phyloP scores from a whole-genome alignment of 1,140 invertebrate genomes.

The Gonioctena quinquepunctata region DNA sequence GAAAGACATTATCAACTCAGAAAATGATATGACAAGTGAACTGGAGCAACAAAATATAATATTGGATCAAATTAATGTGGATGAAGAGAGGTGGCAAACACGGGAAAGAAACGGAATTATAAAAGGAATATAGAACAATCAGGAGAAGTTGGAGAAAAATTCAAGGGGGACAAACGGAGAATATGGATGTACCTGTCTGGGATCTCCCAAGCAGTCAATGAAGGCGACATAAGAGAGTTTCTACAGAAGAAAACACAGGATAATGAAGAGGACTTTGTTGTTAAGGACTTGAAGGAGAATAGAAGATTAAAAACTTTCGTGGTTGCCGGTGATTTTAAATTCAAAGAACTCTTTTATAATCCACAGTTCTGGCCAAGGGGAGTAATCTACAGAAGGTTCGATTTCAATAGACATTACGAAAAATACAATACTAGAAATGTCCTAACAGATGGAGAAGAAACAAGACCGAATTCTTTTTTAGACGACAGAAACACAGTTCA shows the following conservation, averaged over 20 bases:
- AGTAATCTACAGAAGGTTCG: neutral
- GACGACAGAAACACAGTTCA: too few species aligned
- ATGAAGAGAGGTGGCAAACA: too few species aligned
- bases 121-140: neutral
- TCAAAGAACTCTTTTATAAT: neutral
- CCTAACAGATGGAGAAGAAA: too few species aligned
- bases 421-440: neutral
- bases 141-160: neutral
- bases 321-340: slow-evolving; percentile 1
- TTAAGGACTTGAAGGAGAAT: neutral
- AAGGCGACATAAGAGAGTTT: neutral
- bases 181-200: neutral
- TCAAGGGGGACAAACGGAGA: neutral
- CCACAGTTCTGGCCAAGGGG: neutral
- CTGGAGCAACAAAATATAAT: too few species aligned
- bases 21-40: too few species aligned
- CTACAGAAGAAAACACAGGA: neutral
- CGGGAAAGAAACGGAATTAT: too few species aligned
- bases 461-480: too few species aligned
- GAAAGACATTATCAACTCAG: too few species aligned
- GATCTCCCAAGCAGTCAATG: neutral
- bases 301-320: neutral
- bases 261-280: neutral
- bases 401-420: neutral
- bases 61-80: too few species aligned